These are phyloP conservation scores for Diploptera punctata DNA, from an alignment of 2,888 invertebrate genomes.

Conservation along the genomic window DNA sequence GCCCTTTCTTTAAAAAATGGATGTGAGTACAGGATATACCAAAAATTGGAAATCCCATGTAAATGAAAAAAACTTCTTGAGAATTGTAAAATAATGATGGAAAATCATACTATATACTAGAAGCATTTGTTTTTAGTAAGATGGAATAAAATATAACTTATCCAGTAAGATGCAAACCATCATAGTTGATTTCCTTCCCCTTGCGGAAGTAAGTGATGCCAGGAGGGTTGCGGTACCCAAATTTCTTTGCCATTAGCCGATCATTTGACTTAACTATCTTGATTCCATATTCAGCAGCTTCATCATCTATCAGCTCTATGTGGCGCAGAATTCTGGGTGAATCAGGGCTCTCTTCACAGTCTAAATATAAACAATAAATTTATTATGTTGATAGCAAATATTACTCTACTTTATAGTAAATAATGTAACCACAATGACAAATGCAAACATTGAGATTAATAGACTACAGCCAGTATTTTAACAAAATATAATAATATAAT, in stretches of 20 bases:
- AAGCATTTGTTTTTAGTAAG: too few species aligned
- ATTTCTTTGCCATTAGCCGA: slow-evolving; percentile 91
- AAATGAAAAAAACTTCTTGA: background rate
- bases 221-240: slow-evolving; percentile 87
- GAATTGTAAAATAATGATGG: slow-evolving; percentile 15
- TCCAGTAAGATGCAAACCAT: slow-evolving; percentile 58
- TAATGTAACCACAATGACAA: too few species aligned
- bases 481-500: too few species aligned
- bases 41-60: background rate
- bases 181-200: slow-evolving; percentile 88
- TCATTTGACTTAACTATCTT: slow-evolving; percentile 89
- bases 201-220: slow-evolving; percentile 92
- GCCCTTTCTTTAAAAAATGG: too few species aligned
- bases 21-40: too few species aligned
- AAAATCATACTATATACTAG: slow-evolving; percentile 18
- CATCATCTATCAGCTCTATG: slow-evolving; percentile 89
- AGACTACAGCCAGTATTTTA: too few species aligned
- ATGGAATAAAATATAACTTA: background rate
- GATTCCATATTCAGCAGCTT: slow-evolving; percentile 90
- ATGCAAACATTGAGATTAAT: too few species aligned
- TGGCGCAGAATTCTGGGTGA: slow-evolving; percentile 83
- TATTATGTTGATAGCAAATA: too few species aligned
- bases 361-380: slow-evolving; percentile 62
- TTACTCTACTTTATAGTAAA: too few species aligned
- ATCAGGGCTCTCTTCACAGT: slow-evolving; percentile 82